Conservation (phyloP, 2,113 vertebrate genomes). For the Catharus minimus region DNA sequence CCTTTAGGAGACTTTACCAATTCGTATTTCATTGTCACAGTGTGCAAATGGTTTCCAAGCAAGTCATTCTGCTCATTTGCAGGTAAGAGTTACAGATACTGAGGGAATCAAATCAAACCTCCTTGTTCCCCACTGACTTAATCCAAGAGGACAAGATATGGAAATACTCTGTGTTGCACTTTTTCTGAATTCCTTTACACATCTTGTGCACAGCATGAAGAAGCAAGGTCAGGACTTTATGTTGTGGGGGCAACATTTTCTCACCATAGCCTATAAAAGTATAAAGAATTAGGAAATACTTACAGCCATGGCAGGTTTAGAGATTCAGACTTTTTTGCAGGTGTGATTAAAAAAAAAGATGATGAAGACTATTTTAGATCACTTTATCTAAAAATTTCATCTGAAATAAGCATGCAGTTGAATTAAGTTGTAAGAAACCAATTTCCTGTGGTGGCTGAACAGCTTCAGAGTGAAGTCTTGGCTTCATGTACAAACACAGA, state of each 20-base stretch:
- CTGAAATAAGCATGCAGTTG: not conserved
- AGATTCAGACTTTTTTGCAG: not conserved
- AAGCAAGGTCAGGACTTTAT: not conserved
- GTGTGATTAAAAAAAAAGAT: not conserved
- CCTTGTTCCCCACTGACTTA: not conserved
- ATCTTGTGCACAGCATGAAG: not conserved
- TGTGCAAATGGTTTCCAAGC: not conserved
- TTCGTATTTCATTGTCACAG: fast-evolving
- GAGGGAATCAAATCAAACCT: not conserved
- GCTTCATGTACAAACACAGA: not conserved
- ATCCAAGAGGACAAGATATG: not conserved
- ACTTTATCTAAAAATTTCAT: not conserved
- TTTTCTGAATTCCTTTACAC: not conserved
- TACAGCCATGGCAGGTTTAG: not conserved
- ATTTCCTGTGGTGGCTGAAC: not conserved
- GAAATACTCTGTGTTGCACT: not conserved
- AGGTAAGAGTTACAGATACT: not conserved
- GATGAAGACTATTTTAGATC: not conserved
- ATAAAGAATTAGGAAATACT: not conserved
- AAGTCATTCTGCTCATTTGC: not conserved
- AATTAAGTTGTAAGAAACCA: not conserved
- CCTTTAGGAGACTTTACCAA: not conserved
- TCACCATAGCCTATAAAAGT: not conserved
- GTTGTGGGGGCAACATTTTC: not conserved
- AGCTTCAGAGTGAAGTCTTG: not conserved